Conservation (phyloP, 2,797 vertebrate genomes). For the Protosalanx chinensis region DNA sequence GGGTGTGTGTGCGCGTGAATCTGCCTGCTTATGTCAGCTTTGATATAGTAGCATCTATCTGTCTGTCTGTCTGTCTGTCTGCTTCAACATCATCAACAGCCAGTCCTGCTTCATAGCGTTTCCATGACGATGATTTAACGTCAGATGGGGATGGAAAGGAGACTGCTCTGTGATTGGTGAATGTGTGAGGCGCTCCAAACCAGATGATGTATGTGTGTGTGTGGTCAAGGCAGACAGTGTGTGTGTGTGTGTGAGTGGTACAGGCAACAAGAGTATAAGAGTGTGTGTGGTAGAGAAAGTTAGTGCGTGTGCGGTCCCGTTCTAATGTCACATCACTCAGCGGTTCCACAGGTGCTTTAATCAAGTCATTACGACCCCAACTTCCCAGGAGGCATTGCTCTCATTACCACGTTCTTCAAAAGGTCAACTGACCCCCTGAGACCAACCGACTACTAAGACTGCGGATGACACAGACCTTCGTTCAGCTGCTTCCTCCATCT, state of each 20-base stretch:
- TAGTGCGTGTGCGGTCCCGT: background rate
- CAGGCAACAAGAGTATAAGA: background rate
- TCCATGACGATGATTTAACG: constrained; percentile 34
- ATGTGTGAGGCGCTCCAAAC: background rate
- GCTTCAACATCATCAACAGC: background rate
- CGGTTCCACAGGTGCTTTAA: constrained; percentile 33
- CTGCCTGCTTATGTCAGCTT: too few species aligned
- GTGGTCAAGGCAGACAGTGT: too few species aligned
- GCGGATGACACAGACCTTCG: background rate
- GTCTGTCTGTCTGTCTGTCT: background rate
- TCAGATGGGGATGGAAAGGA: background rate
- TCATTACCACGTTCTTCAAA: constrained; percentile 42
- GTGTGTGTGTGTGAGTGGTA: too few species aligned
- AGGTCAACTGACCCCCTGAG: constrained; percentile 36
- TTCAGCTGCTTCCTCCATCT: background rate
- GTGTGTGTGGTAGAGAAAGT: constrained; percentile 2
- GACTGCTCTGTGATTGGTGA: constrained; percentile 2
- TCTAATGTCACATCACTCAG: constrained; percentile 36
- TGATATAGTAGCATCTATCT: too few species aligned
- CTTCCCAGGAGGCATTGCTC: constrained; percentile 27
- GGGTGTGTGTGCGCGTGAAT: background rate
- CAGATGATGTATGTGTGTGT: too few species aligned
- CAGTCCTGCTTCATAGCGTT: constrained; percentile 31
- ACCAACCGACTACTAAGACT: background rate
- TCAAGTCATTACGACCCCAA: constrained; percentile 34